Evolutionary conservation across 2,888 invertebrate genomes (phyloP).

Genomic region (Coecobrya sp.): DNA sequence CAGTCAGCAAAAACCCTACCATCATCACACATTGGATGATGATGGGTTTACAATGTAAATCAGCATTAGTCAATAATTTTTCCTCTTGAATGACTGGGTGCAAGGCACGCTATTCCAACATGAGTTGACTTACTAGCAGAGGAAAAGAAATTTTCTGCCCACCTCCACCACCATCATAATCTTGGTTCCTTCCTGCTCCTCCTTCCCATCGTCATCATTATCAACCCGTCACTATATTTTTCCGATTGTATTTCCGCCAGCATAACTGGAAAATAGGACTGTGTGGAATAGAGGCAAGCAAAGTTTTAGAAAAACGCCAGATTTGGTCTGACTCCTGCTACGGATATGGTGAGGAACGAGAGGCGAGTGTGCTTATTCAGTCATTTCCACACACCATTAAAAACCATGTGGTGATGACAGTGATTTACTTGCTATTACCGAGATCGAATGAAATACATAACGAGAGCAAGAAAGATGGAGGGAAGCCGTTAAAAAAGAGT

Average conservation of each 20-base stretch:
- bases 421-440: slow-evolving; percentile 75
- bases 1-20: slow-evolving; percentile 28
- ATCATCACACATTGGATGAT: slow-evolving; percentile 60
- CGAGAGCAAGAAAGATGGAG: slow-evolving; percentile 33
- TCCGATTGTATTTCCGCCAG: slow-evolving; percentile 49
- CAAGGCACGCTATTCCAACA: neutral
- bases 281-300: neutral
- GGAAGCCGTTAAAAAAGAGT: too few species aligned
- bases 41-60: slow-evolving; percentile 79
- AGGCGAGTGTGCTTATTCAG: slow-evolving; percentile 77
- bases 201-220: slow-evolving; percentile 4
- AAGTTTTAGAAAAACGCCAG: slow-evolving; percentile 7
- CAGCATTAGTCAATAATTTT: slow-evolving; percentile 71
- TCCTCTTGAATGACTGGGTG: slow-evolving; percentile 32
- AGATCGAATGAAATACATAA: slow-evolving; percentile 67
- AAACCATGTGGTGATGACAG: slow-evolving; percentile 80
- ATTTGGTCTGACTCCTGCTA: neutral
- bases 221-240: slow-evolving; percentile 46
- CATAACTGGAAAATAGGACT: slow-evolving; percentile 34
- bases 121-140: neutral
- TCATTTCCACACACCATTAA: slow-evolving; percentile 82
- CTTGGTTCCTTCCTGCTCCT: neutral
- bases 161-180: slow-evolving; percentile 8
- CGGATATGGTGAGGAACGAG: slow-evolving; percentile 3
- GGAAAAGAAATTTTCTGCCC: slow-evolving; percentile 11